Conservation (phyloP, 2,888 invertebrate species). For the Cheilosia vernalis region DNA sequence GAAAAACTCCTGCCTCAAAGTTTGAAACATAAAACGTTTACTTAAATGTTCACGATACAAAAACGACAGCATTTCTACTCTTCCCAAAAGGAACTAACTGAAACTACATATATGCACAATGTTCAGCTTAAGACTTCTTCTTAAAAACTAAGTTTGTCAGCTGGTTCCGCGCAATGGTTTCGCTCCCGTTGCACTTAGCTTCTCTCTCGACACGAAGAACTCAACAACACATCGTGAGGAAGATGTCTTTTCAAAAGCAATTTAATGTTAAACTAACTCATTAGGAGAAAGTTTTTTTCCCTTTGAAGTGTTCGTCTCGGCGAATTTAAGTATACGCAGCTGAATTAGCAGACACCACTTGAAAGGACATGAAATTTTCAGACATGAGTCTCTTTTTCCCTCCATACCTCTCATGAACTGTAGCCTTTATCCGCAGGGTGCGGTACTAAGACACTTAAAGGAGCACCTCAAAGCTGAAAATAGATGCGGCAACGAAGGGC, state of each 20-base stretch:
- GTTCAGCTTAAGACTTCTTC: neutral
- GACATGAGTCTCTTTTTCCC: slow-evolving; percentile 29
- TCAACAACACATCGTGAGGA: slow-evolving; percentile 3
- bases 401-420: slow-evolving; percentile 13
- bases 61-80: neutral
- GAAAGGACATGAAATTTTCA: slow-evolving; percentile 31
- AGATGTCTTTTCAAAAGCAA: slow-evolving; percentile 31
- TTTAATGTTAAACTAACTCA: slow-evolving; percentile 48
- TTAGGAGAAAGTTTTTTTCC: slow-evolving; percentile 40
- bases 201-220: neutral
- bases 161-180: neutral
- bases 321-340: neutral
- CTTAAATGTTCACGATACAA: slow-evolving; percentile 7
- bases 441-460: neutral
- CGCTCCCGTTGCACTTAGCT: slow-evolving; percentile 7
- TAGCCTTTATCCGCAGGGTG: slow-evolving; percentile 16
- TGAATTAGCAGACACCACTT: slow-evolving; percentile 27
- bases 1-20: neutral
- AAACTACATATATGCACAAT: slow-evolving; percentile 5
- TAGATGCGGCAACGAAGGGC: slow-evolving; percentile 2
- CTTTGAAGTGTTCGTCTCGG: slow-evolving; percentile 19
- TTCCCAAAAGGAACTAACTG: neutral
- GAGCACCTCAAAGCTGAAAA: slow-evolving; percentile 9
- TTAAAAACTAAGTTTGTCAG: neutral
- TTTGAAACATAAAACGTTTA: slow-evolving; percentile 14